Evolutionary conservation across 2,113 vertebrate genomes (phyloP), one percentile per base, ranked within the genome.

Genomic region (Excalfactoria chinensis): DNA sequence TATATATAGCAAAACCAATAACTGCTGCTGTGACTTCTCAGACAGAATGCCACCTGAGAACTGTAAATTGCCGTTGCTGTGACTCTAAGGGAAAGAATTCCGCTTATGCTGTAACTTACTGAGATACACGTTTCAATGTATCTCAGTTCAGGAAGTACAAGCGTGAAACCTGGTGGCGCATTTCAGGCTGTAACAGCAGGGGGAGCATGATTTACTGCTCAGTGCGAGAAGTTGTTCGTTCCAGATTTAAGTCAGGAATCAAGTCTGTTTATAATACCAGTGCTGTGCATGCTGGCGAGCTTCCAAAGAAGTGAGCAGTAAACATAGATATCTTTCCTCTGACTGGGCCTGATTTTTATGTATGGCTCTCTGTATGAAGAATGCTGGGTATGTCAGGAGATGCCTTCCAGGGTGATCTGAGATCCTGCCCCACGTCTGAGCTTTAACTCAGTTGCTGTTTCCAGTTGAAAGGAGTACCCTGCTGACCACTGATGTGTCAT

Each of bases 251-350:
- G 71, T 87, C 67, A 72, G 46, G 73, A 84, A 82, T 88, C 63
- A 41, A 48, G 21, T 66, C 78, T 93, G 87, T 94, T 96, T 95
- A 72, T 94, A 32, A 88, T 94, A 96, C 83, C 60, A 66, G 75
- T 85, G 70, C 85, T 72, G 93, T 80, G 73, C 35, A 1, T 15
- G 0, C 28, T 93, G 93, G 95, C 91, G 34, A 68, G 7, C 75
- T 64, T 88, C 89, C 94, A 88, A 37, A 82, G 85, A 21, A 86
- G 60, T 56, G 28, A 93, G 79, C 79, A 93, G 76, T 91, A 93
- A 95, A 95, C 94, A 93, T 7, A 40, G 89, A 82, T 93, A 32
- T 72, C 86, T 94, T 93, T 83, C 89, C 72, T 94, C 58, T 95
- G 89, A 76, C 78, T 94, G 23, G 56, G 59, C 82, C 60, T 66